Conservation (phyloP, 92 coral and sea anemone genomes). For the Porites evermanni region DNA sequence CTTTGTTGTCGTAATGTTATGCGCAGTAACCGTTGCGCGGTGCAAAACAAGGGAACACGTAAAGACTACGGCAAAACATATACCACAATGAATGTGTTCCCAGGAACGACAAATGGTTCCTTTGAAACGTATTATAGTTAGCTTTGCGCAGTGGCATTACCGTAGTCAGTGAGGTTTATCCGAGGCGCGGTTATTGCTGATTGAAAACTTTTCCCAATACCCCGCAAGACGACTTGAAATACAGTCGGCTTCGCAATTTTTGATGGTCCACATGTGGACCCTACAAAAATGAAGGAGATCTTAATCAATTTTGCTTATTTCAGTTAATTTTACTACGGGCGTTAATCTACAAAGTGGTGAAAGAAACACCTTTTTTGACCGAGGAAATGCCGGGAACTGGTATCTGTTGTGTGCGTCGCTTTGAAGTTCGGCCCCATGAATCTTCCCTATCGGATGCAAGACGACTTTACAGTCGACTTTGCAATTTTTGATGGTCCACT, state of each 20-base stretch:
- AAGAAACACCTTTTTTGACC: too few relatives aligned
- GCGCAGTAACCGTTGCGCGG: too few relatives aligned
- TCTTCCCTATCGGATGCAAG: slow-evolving; percentile 83
- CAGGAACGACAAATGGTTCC: background rate
- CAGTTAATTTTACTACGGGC: too few relatives aligned
- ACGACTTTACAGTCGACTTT: slow-evolving; percentile 66
- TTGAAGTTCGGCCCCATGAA: slow-evolving; percentile 37
- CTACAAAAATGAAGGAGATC: background rate
- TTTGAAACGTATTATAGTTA: background rate
- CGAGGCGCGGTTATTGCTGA: slow-evolving; percentile 91
- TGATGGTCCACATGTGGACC: slow-evolving; percentile 62
- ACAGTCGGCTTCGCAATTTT: slow-evolving; percentile 64
- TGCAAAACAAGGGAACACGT: background rate
- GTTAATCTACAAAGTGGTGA: too few relatives aligned
- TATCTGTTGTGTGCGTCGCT: too few relatives aligned
- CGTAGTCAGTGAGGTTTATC: slow-evolving; percentile 87
- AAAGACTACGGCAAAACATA: background rate
- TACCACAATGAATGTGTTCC: background rate
- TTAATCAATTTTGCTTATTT: too few relatives aligned
- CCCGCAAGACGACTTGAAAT: slow-evolving; percentile 94
- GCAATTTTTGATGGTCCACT: too few relatives aligned
- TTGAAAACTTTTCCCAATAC: slow-evolving; percentile 92
- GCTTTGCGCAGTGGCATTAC: slow-evolving; percentile 76
- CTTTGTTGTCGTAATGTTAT: too few relatives aligned
- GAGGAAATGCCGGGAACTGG: too few relatives aligned